phyloP scores from a whole-genome alignment of 2,113 vertebrate genomes.

The Muntiacus reevesi region DNA sequence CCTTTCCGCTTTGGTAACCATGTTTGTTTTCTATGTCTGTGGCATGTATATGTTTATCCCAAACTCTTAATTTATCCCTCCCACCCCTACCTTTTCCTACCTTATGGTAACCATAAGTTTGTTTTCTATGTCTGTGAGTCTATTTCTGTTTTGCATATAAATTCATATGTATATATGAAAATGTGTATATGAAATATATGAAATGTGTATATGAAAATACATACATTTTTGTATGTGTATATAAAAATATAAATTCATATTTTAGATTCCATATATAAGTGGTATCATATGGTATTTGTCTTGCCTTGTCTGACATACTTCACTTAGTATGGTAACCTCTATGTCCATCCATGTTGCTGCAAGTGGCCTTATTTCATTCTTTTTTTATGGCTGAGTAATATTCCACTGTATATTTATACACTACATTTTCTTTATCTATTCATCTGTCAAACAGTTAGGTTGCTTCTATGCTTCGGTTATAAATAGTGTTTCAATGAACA shows the following conservation, averaged over 20 bases:
- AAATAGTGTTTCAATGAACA: neutral
- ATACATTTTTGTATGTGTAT: no score
- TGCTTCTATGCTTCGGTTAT: neutral
- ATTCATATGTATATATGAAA: no score
- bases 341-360: neutral
- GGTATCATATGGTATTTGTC: neutral
- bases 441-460: neutral
- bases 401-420: neutral
- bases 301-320: neutral
- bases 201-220: no score
- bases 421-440: neutral
- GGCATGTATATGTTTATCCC: neutral
- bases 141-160: neutral
- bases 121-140: neutral
- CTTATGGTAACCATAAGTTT: neutral
- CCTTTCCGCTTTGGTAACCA: neutral
- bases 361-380: neutral
- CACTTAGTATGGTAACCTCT: neutral
- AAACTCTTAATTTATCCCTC: neutral
- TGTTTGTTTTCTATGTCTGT: neutral
- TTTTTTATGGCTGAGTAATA: neutral
- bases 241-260: neutral
- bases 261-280: neutral
- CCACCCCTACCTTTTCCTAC: neutral
- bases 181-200: no score